Evolutionary conservation across 2,888 invertebrate genomes (phyloP), one percentile per base, ranked within the genome.

Genomic region (Bombylius major): DNA sequence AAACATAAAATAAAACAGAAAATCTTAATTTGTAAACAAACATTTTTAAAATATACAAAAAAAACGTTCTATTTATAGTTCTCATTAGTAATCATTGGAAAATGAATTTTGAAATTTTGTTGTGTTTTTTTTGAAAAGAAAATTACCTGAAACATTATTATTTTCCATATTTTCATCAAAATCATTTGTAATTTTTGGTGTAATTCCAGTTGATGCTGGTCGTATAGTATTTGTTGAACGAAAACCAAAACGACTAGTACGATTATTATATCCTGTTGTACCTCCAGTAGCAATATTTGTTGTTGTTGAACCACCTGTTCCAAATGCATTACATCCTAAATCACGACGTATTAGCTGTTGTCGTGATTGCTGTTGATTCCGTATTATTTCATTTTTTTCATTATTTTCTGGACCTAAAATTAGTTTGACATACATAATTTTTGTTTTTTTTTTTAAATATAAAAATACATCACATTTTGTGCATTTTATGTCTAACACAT

Each of bases 221-320:
- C 74, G 66, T 47, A 68, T 66, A 53, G 66, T 55, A 60, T 65
- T 67, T 5, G 76, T 69, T 69, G 84, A 84, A 66, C 87, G 80
- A 76, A 86, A 88, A 64, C 88, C 88, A 73, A 88, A 89, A 68
- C 88, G 82, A 72, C 83, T 86, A 44, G 82, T 79, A 59, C 84
- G 79, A 23, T 23, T 23, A 23, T 23, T 23, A 23, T 23, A 23
- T 23, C 23, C 69, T 85, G 50, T 58, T 53, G 59, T 59, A 57
- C 59, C 55, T 54, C 56, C 54, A 50, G 54, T 51, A 59, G 75
- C 69, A 33, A 76, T 68, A 33, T 75, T 70, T 64, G 76, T 75
- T 53, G 57, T 46, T 47, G 45, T 45, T 45, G 45, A 13, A 42
- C 39, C 11, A 5, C 3, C 6, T 11, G 4, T 4, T 11, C 39